Evolutionary conservation across 1,140 invertebrate genomes (phyloP).

Genomic region (Agraylea sexmaculata): DNA sequence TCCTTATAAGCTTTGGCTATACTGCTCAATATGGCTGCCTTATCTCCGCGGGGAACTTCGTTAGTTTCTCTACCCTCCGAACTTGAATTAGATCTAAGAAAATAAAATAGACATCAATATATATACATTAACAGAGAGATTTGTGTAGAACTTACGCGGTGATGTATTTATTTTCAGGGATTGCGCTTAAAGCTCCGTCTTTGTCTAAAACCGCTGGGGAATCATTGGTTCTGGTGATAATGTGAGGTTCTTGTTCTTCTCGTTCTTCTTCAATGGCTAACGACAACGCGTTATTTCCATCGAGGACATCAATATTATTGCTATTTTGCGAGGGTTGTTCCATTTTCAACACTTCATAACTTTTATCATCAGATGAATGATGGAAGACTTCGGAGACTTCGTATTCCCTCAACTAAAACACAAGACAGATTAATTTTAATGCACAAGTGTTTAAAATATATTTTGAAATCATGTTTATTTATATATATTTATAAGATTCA

Average conservation of each 20-base stretch:
- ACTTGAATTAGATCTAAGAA: constrained; percentile 5
- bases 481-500: no score
- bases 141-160: constrained; percentile 30
- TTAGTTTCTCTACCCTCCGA: constrained; percentile 38
- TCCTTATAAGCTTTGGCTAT: constrained; percentile 53
- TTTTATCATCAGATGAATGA: constrained; percentile 61
- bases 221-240: constrained; percentile 11
- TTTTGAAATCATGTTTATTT: no score
- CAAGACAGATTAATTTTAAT: no score
- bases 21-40: constrained; percentile 59
- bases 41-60: constrained; percentile 52
- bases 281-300: constrained; percentile 64
- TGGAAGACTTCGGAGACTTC: constrained; percentile 76
- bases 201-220: constrained; percentile 18
- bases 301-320: constrained; percentile 47
- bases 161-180: constrained; percentile 33
- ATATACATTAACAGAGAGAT: background rate
- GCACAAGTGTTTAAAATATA: no score
- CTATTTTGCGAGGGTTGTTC: constrained; percentile 52
- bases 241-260: constrained; percentile 46
- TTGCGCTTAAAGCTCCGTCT: constrained; percentile 30
- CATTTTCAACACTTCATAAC: constrained; percentile 60
- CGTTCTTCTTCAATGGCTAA: constrained; percentile 66
- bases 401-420: constrained; percentile 67
- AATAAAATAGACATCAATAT: constrained; percentile 4